Evolutionary conservation across 1,140 invertebrate genomes (phyloP), one percentile per base, ranked within the genome.

Genomic region (Lerema accius): DNA sequence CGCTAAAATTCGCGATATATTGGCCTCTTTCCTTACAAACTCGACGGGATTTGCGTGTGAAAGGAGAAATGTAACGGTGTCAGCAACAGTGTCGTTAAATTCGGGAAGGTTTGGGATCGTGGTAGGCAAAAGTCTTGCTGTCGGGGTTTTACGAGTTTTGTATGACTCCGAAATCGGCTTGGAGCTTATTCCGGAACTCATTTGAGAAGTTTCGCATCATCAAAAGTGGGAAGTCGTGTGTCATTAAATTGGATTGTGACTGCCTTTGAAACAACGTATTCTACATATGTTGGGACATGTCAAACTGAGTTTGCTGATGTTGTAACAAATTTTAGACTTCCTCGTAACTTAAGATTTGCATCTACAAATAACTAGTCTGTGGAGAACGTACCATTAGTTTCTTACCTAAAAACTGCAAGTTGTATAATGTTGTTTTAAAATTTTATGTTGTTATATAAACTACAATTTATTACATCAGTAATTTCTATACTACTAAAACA

Each of bases 131-230:
- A 64, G 68, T 72, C 67, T 76, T 71, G 70, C 70, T 73, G 63
- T 63, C 69, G 62, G 74, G 73, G 70, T 86, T 86, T 87, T 86
- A 86, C 79, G 83, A 86, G 71, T 78, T 82, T 76, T 69, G 76
- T 78, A 84, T 78, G 82, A 81, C 76, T 82, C 69, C 69, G 71
- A 71, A 75, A 85, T 80, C 74, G 81, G 69, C 69, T 72, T 43
- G 56, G 64, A 80, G 67, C 75, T 72, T 79, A 79, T 85, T 84
- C 81, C 76, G 72, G 69, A 77, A 77, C 78, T 77, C 73, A 80
- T 84, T 84, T 78, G 72, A 69, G 74, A 86, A 86, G 72, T 86
- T 83, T 74, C 67, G 61, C 68, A 71, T 85, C 80, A 80, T 82
- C 74, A 81, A 76, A 79, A 82, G 64, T 74, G 68, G 65, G 51